A percentile compares a stretch with the other conserved stretches of the same genome.
phyloP scores from a whole-genome alignment of 2,797 vertebrate genomes.

The Morus bassanus region DNA sequence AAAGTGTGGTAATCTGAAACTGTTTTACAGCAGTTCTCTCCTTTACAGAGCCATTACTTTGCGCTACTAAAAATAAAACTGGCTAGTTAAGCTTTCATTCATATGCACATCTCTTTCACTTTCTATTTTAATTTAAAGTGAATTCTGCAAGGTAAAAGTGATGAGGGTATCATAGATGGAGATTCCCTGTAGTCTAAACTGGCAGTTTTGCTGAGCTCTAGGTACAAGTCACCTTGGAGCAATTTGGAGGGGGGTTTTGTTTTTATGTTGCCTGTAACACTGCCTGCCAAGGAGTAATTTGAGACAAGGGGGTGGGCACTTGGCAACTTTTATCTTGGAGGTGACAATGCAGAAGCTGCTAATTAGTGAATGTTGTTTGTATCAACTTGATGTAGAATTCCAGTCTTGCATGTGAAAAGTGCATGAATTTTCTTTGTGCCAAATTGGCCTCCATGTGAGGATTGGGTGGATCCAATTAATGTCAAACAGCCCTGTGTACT shows the following conservation, averaged over 20 bases:
- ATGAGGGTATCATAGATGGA: slow-evolving; percentile 60
- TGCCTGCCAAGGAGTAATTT: slow-evolving; percentile 63
- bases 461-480: slow-evolving; percentile 73
- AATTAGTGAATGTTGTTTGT: slow-evolving; percentile 73
- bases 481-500: slow-evolving; percentile 55
- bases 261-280: slow-evolving; percentile 18
- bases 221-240: slow-evolving; percentile 51
- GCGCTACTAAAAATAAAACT: slow-evolving; percentile 64
- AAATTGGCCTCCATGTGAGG: slow-evolving; percentile 70
- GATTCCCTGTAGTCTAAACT: slow-evolving; percentile 73
- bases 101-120: neutral
- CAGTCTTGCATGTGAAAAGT: slow-evolving; percentile 63
- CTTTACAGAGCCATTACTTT: slow-evolving; percentile 46
- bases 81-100: slow-evolving; percentile 59
- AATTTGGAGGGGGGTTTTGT: slow-evolving; percentile 35
- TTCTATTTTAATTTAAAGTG: slow-evolving; percentile 67
- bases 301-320: slow-evolving; percentile 56
- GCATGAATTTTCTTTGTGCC: slow-evolving; percentile 66
- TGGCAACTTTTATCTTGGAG: slow-evolving; percentile 72
- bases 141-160: slow-evolving; percentile 62
- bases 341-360: slow-evolving; percentile 71
- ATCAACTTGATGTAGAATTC: slow-evolving; percentile 59
- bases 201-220: slow-evolving; percentile 70
- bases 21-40: slow-evolving; percentile 52
- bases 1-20: slow-evolving; percentile 68